phyloP scores from a whole-genome alignment of 2,888 invertebrate genomes.

The Drosophila melanosoma region DNA sequence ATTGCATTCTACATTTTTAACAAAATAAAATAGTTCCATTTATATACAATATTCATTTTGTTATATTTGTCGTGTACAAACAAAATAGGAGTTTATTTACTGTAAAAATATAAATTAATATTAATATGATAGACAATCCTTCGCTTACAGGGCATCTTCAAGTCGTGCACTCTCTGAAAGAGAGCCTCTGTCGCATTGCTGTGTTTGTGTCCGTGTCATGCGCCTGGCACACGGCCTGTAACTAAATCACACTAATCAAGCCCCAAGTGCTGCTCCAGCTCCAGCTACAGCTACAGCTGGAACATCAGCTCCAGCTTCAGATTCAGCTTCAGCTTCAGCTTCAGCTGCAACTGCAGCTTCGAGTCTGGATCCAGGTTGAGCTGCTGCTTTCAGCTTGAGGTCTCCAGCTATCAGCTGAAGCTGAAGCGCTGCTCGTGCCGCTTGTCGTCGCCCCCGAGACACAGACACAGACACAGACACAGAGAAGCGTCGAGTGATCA shows the following conservation, averaged over 20 bases:
- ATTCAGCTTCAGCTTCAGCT: conserved; percentile 18
- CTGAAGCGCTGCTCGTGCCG: conserved; percentile 72
- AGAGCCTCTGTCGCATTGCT: conserved; percentile 1
- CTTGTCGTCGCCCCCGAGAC: conserved; percentile 68
- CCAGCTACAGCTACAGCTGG: conserved; percentile 27
- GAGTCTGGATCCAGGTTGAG: conserved; percentile 20
- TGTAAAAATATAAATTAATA: too few species aligned
- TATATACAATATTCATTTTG: too few species aligned
- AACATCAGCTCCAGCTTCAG: conserved; percentile 19
- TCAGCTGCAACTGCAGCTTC: conserved; percentile 14
- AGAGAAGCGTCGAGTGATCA: conserved; percentile 64
- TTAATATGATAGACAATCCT: neutral
- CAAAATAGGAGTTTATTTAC: too few species aligned
- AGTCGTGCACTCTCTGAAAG: neutral
- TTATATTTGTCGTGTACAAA: too few species aligned
- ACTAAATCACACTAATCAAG: conserved; percentile 80
- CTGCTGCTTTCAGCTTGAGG: conserved; percentile 26
- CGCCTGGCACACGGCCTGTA: conserved; percentile 80
- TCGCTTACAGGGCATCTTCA: conserved; percentile 9
- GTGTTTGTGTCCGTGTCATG: conserved; percentile 65
- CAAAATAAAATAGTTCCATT: too few species aligned
- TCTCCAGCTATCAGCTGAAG: conserved; percentile 54
- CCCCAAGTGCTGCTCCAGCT: conserved; percentile 72
- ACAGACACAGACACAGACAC: conserved; percentile 42
- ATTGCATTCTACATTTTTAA: too few species aligned